phyloP scores from a whole-genome alignment of 2,113 vertebrate genomes.

The Apodemus speciosus region DNA sequence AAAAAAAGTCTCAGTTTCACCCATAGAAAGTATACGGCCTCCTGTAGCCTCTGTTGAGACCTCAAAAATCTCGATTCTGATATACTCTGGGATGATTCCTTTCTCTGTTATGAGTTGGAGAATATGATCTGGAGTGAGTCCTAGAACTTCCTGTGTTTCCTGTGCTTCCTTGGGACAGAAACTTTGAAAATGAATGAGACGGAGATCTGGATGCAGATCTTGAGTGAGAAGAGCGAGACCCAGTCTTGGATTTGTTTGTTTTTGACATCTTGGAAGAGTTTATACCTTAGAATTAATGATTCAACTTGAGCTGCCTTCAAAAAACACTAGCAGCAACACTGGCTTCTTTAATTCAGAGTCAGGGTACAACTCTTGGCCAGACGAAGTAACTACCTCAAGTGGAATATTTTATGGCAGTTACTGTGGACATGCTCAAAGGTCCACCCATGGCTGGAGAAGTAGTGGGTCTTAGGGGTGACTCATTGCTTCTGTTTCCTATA shows the following conservation, averaged over 20 bases:
- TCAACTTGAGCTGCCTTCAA: too few relatives aligned
- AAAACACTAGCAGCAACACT: too few relatives aligned
- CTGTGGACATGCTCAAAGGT: not conserved
- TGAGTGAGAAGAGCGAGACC: constrained; percentile 92
- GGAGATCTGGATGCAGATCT: constrained; percentile 92
- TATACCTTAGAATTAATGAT: constrained; percentile 61
- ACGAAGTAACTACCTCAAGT: not conserved
- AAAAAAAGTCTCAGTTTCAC: too few relatives aligned
- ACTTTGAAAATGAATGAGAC: constrained; percentile 92
- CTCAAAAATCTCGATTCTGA: too few relatives aligned
- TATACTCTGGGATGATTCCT: too few relatives aligned
- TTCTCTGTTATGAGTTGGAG: too few relatives aligned
- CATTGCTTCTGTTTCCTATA: not conserved
- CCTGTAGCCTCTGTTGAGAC: too few relatives aligned
- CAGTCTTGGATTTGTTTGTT: constrained; percentile 93
- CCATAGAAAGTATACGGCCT: too few relatives aligned
- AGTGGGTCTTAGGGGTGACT: not conserved
- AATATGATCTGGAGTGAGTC: too few relatives aligned
- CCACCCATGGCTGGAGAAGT: not conserved
- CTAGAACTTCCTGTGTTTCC: constrained; percentile 53
- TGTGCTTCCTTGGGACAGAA: constrained; percentile 92
- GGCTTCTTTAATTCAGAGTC: too few relatives aligned
- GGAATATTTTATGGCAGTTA: not conserved
- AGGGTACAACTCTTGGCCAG: too few relatives aligned
- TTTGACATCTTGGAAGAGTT: constrained; percentile 92